These are phyloP conservation scores for Ptilodon capucinus DNA, from an alignment of 2,888 invertebrate species.

Conservation along the genomic window DNA sequence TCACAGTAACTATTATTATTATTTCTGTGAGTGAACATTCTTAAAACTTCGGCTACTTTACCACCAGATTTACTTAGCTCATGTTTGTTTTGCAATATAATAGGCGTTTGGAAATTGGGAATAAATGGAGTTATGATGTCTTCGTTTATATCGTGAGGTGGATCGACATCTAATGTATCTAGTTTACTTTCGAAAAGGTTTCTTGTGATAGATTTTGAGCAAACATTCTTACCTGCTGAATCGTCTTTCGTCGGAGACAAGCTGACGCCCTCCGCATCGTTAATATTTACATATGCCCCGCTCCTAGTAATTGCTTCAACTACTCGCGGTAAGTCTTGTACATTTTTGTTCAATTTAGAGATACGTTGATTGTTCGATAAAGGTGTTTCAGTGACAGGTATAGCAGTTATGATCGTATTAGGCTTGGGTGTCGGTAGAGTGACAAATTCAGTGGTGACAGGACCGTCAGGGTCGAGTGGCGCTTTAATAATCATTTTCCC, in stretches of 20 bases:
- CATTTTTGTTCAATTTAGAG: slow-evolving; percentile 51
- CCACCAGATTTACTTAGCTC: slow-evolving; percentile 54
- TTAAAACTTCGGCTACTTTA: slow-evolving; percentile 73
- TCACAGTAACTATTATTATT: slow-evolving; percentile 46
- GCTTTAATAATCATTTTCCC: slow-evolving; percentile 85
- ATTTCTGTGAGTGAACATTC: slow-evolving; percentile 71
- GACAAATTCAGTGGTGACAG: slow-evolving; percentile 80
- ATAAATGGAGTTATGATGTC: slow-evolving; percentile 71
- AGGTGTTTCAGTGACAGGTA: slow-evolving; percentile 64
- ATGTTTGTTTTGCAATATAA: slow-evolving; percentile 62
- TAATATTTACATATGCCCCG: slow-evolving; percentile 89
- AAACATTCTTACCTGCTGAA: slow-evolving; percentile 86
- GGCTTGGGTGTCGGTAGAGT: slow-evolving; percentile 82
- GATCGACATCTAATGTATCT: slow-evolving; percentile 44
- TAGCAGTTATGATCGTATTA: slow-evolving; percentile 85
- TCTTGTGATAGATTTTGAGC: slow-evolving; percentile 47
- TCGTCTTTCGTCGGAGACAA: slow-evolving; percentile 84
- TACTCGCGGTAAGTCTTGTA: slow-evolving; percentile 66
- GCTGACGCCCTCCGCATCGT: slow-evolving; percentile 84
- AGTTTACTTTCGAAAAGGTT: slow-evolving; percentile 44
- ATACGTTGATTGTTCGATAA: slow-evolving; percentile 45
- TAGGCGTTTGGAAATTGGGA: slow-evolving; percentile 75
- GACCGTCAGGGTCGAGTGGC: slow-evolving; percentile 69
- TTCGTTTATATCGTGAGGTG: slow-evolving; percentile 42
- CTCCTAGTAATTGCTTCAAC: slow-evolving; percentile 76